A percentile compares a stretch with the other conserved stretches of the same genome.
Conservation (phyloP, 1,140 invertebrate species). For the Choristoneura fumiferana region DNA sequence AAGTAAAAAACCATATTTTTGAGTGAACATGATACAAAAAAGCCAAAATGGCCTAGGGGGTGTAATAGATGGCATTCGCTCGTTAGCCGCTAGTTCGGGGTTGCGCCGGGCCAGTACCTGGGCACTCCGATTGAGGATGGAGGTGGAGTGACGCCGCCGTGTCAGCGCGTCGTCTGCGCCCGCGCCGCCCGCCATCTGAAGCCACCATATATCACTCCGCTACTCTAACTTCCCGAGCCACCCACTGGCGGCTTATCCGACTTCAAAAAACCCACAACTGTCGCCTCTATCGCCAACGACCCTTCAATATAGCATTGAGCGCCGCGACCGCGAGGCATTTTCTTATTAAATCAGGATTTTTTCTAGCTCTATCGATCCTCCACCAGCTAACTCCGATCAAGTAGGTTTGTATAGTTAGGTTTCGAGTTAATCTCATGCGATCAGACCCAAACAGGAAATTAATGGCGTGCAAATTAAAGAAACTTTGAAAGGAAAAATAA, state of each 20-base stretch:
- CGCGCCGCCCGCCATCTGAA: slow-evolving; percentile 35
- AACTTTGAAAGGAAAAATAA: slow-evolving; percentile 5
- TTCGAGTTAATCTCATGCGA: slow-evolving; percentile 36
- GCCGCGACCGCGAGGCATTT: slow-evolving; percentile 14
- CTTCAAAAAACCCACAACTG: too few species aligned
- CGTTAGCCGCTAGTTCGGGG: not conserved
- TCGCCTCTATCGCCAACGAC: slow-evolving; percentile 5
- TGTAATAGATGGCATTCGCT: not conserved
- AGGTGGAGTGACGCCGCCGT: slow-evolving; percentile 85
- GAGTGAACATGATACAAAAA: too few species aligned
- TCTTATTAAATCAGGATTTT: slow-evolving; percentile 1
- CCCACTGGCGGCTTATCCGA: too few species aligned
- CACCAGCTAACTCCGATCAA: slow-evolving; percentile 1
- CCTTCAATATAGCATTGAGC: slow-evolving; percentile 5
- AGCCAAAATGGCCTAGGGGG: not conserved
- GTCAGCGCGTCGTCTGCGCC: slow-evolving; percentile 79
- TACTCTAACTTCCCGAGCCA: slow-evolving; percentile 2
- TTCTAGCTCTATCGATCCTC: not conserved
- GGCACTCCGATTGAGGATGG: slow-evolving; percentile 80
- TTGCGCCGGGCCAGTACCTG: slow-evolving; percentile 72
- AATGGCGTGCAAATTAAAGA: slow-evolving; percentile 36
- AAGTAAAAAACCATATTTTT: too few species aligned
- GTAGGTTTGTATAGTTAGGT: slow-evolving; percentile 20
- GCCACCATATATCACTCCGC: slow-evolving; percentile 13
- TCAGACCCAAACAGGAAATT: slow-evolving; percentile 66